Base-by-base conservation (phyloP, 2,888 invertebrate genomes). In the Apoda limacodes region DNA sequence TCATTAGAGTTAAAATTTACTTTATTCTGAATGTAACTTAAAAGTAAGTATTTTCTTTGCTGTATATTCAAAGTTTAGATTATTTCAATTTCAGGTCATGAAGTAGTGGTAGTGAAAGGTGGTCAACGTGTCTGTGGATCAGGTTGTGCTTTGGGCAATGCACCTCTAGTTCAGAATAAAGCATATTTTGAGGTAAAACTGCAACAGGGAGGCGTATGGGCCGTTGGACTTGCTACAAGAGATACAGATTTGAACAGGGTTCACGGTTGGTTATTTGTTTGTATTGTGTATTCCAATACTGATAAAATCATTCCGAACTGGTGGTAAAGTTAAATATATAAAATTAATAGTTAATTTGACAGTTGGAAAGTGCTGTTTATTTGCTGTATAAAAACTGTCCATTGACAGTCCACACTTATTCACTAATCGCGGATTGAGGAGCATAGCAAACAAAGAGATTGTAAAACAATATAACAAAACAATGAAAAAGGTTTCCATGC, bases 121-220 rank as follows among this genome's bases (percentile, higher is more conserved):
- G 95, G 96, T 4, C 87, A 89, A 52, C 80, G 98, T 50, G 89
- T 96, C 15, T 98, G 98, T 76, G 99, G 99, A 2, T 92, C 93
- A 1, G 99, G 99, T 11, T 98, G 93, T 35, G 95, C 95, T 0
- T 75, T 98, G 25, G 94, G 95, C 7, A 97, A 93, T 58, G 95
- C 95, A 5, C 98, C 98, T 0, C 83, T 99, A 26, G 92, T 93
- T 7, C 97, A 99, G 72, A 95, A 96, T 55, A 99, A 99, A 76
- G 92, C 97, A 3, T 99, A 98, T 67, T 99, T 98, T 68, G 98
- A 99, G 83, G 92, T 98, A 4, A 98, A 98, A 80, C 81, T 99
- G 32, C 98, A 98, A 66, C 98, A 98, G 61, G 89, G 92, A 39
- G 98, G 98, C 53, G 86, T 89, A 19, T 99, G 98, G 98, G 95